phyloP scores from a whole-genome alignment of 1,140 invertebrate genomes.

The Neotoxoptera formosana region DNA sequence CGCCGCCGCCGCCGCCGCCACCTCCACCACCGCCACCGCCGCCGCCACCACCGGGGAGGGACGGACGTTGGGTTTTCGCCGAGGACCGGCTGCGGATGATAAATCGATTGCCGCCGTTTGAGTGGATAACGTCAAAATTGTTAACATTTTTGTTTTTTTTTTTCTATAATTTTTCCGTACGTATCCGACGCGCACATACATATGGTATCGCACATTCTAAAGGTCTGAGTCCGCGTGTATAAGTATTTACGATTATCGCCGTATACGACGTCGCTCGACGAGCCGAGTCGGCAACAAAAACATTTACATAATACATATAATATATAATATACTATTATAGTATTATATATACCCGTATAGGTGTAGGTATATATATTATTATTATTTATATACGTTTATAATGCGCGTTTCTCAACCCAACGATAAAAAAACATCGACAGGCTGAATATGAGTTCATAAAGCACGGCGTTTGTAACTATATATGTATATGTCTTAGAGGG shows the following conservation, averaged over 20 bases:
- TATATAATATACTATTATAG: too few species aligned
- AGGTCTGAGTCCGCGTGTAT: not conserved
- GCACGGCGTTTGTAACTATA: not conserved
- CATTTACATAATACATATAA: not conserved
- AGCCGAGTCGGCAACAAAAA: not conserved
- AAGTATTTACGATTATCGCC: not conserved
- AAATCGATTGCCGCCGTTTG: constrained; percentile 55
- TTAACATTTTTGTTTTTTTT: constrained; percentile 25
- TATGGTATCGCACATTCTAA: constrained; percentile 29
- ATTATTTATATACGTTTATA: not conserved
- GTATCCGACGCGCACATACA: too few species aligned
- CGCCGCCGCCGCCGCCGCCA: too few species aligned
- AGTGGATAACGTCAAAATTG: constrained; percentile 54
- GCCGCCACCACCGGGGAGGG: not conserved
- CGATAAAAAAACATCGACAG: not conserved
- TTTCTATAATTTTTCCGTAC: not conserved
- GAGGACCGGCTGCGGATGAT: constrained; percentile 48
- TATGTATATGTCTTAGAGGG: not conserved
- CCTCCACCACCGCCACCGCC: too few species aligned
- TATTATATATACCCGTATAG: not conserved
- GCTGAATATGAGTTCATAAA: not conserved
- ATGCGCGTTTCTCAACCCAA: not conserved
- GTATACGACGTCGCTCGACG: not conserved
- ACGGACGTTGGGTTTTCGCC: constrained; percentile 19
- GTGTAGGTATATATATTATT: not conserved